Conservation (phyloP, 2,113 vertebrate genomes). For the Protomyctophum bolini region DNA sequence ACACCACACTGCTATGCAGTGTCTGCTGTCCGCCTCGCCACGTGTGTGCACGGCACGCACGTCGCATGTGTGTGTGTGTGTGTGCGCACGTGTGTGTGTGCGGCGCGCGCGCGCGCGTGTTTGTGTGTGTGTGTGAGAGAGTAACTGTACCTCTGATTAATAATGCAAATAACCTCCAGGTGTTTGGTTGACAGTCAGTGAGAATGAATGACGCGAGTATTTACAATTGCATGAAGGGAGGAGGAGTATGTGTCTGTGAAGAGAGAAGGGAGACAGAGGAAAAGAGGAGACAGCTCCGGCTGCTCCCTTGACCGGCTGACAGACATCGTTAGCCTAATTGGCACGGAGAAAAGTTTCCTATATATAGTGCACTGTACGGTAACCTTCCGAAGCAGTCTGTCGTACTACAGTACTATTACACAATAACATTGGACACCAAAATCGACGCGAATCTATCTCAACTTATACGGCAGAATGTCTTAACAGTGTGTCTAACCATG, state of each 20-base stretch:
- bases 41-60: slow-evolving; percentile 5
- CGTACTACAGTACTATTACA: too few species aligned
- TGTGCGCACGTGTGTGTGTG: not conserved
- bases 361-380: too few species aligned
- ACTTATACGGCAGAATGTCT: too few species aligned
- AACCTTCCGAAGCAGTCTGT: too few species aligned
- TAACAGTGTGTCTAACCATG: not conserved
- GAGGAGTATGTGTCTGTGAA: not conserved
- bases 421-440: too few species aligned
- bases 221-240: slow-evolving; percentile 30
- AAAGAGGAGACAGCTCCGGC: not conserved
- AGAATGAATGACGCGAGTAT: slow-evolving; percentile 26
- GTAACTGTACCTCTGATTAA: slow-evolving; percentile 57
- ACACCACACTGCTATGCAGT: slow-evolving; percentile 54
- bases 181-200: slow-evolving; percentile 35
- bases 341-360: too few species aligned
- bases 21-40: slow-evolving; percentile 28
- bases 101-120: slow-evolving; percentile 4
- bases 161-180: slow-evolving; percentile 68
- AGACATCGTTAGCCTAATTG: too few species aligned
- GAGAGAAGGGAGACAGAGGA: not conserved
- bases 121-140: slow-evolving; percentile 34
- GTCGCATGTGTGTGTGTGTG: slow-evolving; percentile 14
- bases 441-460: too few species aligned
- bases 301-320: too few species aligned